Base-by-base conservation (phyloP, 1,140 invertebrate genomes). In the Drosophila kepulauana region DNA sequence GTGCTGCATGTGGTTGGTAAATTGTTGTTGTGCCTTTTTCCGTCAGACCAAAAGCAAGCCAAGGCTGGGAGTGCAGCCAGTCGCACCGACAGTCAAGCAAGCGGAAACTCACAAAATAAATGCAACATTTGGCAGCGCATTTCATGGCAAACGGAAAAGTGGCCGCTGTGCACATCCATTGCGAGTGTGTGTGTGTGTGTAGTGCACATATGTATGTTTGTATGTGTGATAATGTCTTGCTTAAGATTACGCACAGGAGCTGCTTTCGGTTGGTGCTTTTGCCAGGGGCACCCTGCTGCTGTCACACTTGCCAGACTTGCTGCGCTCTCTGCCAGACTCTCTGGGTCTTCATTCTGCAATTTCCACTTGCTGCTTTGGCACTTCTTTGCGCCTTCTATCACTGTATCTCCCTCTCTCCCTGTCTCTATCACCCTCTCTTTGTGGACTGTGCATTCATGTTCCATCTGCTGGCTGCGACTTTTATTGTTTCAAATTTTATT, bases 401-500 rank as follows among this genome's bases (percentile, higher is more conserved):
- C 61, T 54, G 6, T 52, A 6, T 28, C 30, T 30, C 43, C 35
- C 16, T 49, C 51, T 62, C 45, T 51, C 11, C 72, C 38, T 25
- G 20, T n/a, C 15, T 54, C 25, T n/a, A 11, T 33, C 10, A 15
- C 51, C 57, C 45, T 51, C 5, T 76, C 5, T 33, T 33, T 5
- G 30, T 33, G 30, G 67, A 20, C 57, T 76, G 41, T 49, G 56
- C 56, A 58, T 58, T 56, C 33, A 38, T 56, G 52, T 38, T 56
- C 52, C 43, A 54, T 74, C 64, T 71, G 62, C 63, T 76, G 82
- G 75, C 49, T 74, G 45, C 78, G 51, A 78, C 78, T 61, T 86
- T 89, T 89, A 89, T 89, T 89, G 85, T 89, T 89, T 89, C 72
- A 89, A 79, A 87, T 87, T 88, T 89, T 89, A 89, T 89, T 89